Evolutionary conservation across 2,888 invertebrate genomes (phyloP), one percentile per base, ranked within the genome.

Genomic region (Eupithecia subfuscata): DNA sequence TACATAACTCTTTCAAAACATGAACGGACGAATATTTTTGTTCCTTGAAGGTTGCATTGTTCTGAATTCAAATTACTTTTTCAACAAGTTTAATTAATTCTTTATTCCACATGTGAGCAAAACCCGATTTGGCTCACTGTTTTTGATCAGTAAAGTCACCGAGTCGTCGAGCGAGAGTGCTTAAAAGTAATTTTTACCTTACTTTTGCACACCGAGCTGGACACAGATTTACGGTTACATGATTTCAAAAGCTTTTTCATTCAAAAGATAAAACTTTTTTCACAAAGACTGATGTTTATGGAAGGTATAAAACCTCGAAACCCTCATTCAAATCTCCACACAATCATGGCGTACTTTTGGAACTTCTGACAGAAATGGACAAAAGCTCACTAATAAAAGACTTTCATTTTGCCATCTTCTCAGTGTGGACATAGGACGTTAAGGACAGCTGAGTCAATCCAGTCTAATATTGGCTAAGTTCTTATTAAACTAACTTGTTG

Each of bases 361-460:
- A 72, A 72, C 45, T 77, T 71, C 70, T n/a, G 45, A 70, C 71
- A 64, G 69, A 74, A 65, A 65, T 69, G 70, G 73, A 77, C 77
- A 80, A 78, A 79, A 70, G 67, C 71, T 70, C 37, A 45, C 78
- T 80, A 78, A 75, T 78, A 80, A 80, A 80, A 78, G 79, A 60
- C 73, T 71, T 74, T 76, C 75, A 76, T 75, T 75, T 75, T 63
- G 37, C 73, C 71, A 71, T 77, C 67, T 63, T 52, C 45, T 71
- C 78, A 71, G 37, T 9, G 68, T 75, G 64, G 64, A 22, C 25
- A 75, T 72, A 68, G 74, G 60, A 14, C 9, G 14, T 48, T 12
- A 12, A 12, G 14, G 73, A 71, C 7, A 43, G 73, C 72, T 74
- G 72, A 68, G 34, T 25, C 14, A 67, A 30, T 30, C 30, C 30